Evolutionary conservation across 1,140 invertebrate species (phyloP), one percentile per base, ranked within the genome.

Genomic region (Cherax quadricarinatus): DNA sequence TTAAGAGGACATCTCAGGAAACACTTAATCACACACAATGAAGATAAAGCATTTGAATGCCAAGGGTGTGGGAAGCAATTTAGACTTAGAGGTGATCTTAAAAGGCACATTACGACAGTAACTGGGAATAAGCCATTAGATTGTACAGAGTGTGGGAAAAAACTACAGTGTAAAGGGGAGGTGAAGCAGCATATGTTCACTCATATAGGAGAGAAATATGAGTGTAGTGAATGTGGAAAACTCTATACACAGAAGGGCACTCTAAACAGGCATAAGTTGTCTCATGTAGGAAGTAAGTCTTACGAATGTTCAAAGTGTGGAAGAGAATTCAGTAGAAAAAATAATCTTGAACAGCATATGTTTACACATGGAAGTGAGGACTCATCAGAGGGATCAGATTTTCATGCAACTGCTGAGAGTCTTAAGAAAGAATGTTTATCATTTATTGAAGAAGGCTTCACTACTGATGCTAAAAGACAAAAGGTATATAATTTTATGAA

Each of bases 11-110:
- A 75, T n/a, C 70, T 75, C 6, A 24, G 70, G 24, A 75, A 75
- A 75, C 70, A 75, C 12, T 21, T 75, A 21, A 30, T 75, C 21
- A 75, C 70, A 4, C 70, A 75, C 24, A 75, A 24, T 24, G 70
- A 75, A 30, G 70, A 75, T 75, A 75, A 75, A 75, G 70, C 70
- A 30, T 75, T 75, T 75, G n/a, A 75, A 75, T 75, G 70, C 30
- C 24, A 6, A 30, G 70, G 70, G 10, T 75, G 70, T 75, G 24
- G 70, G 5, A 75, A 75, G 9, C n/a, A 75, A 75, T 75, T 75
- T 75, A 24, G 70, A 75, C 21, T 75, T 75, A 75, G 21, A 21
- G 24, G 70, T 75, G 70, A 75, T 30, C 24, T 75, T 7, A 75
- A 75, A 30, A 24, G 70, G 12, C 70, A 75, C 12, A 75, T 75